These are phyloP conservation scores for Mirounga angustirostris DNA, from an alignment of 2,113 vertebrate species.

Conservation along the genomic window DNA sequence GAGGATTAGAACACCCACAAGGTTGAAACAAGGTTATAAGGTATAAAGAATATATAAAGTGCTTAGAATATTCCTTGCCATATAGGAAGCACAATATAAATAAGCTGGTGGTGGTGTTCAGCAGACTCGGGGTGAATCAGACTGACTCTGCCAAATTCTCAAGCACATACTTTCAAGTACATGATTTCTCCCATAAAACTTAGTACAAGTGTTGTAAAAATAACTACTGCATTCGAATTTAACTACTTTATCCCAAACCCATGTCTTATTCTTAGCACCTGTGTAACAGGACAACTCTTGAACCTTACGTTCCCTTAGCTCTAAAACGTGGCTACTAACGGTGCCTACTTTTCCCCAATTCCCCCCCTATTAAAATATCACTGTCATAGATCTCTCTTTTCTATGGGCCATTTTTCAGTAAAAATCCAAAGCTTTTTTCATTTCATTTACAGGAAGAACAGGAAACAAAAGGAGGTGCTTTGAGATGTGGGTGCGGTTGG, in stretches of 20 bases:
- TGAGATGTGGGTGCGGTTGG: neutral
- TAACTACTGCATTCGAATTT: neutral
- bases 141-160: neutral
- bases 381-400: neutral
- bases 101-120: neutral
- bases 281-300: neutral
- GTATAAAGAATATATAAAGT: neutral
- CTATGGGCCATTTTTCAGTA: neutral
- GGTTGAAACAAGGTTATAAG: neutral
- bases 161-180: neutral
- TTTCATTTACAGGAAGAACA: constrained; percentile 2
- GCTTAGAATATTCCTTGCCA: neutral
- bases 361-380: neutral
- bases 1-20: neutral
- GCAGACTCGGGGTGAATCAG: neutral
- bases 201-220: neutral
- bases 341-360: neutral
- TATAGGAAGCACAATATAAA: neutral
- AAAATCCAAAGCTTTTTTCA: constrained; percentile 16
- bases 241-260: neutral
- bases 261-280: neutral
- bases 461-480: neutral
- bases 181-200: neutral
- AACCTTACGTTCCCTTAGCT: neutral
- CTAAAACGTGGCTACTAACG: neutral